These are phyloP conservation scores for Tangara arthus DNA, from an alignment of 2,797 vertebrate species.

Conservation along the genomic window DNA sequence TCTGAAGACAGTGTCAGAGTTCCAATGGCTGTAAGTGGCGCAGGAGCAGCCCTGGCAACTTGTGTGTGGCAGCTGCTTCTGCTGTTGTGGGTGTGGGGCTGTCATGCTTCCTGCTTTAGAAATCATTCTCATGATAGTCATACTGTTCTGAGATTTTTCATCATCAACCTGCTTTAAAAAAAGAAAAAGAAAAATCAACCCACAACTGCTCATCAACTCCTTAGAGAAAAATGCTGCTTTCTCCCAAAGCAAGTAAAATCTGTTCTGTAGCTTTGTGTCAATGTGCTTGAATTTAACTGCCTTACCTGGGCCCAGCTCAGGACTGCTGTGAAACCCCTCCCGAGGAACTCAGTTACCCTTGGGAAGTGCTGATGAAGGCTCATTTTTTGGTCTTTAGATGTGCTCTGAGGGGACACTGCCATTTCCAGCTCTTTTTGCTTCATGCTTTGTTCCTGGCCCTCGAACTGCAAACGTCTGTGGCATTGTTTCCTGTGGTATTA, in stretches of 20 bases:
- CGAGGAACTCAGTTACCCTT: fast-evolving
- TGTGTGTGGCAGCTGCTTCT: conserved; percentile 58
- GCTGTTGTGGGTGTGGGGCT: conserved; percentile 56
- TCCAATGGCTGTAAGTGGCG: not conserved
- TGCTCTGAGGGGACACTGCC: not conserved
- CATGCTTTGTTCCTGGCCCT: not conserved
- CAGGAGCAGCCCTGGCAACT: conserved; percentile 39
- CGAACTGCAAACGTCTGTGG: not conserved
- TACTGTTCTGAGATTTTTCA: conserved; percentile 42
- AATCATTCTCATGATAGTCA: conserved; percentile 61
- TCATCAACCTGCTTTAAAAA: conserved; percentile 55
- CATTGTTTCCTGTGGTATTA: not conserved
- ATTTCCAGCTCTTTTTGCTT: not conserved
- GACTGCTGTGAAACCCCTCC: not conserved
- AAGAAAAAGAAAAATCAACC: conserved; percentile 46
- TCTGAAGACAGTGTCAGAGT: not conserved
- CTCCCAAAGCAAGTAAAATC: not conserved
- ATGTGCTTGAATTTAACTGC: not conserved
- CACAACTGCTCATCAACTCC: conserved; percentile 10
- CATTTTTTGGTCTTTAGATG: fast-evolving
- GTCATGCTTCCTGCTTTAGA: conserved; percentile 62
- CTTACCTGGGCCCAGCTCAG: not conserved
- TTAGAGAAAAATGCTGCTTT: conserved; percentile 16
- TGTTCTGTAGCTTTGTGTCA: not conserved
- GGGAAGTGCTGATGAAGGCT: not conserved